Conservation (phyloP, 2,113 vertebrate genomes). For the Microcebus griseorufus region DNA sequence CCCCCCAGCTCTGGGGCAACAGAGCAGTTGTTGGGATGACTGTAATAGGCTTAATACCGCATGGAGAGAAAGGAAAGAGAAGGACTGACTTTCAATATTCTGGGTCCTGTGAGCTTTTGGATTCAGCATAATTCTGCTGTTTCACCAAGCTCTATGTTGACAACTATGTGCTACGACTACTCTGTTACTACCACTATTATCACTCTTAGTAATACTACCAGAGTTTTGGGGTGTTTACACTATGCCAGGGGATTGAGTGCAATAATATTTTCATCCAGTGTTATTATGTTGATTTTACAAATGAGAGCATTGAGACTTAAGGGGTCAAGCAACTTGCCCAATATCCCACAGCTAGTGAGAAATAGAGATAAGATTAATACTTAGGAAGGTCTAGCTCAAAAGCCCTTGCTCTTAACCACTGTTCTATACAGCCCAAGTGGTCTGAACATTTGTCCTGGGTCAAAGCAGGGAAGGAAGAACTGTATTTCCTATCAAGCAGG, state of each 20-base stretch:
- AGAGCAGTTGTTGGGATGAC: neutral
- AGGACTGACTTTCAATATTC: neutral
- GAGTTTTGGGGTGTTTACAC: neutral
- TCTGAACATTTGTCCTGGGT: neutral
- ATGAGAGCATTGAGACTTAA: neutral
- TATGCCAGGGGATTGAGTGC: neutral
- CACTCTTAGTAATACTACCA: neutral
- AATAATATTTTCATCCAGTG: neutral
- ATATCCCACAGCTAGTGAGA: neutral
- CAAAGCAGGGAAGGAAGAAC: neutral
- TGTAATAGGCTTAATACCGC: neutral
- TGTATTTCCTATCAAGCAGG: neutral
- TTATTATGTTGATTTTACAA: slow-evolving; percentile 12
- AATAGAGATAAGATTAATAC: neutral
- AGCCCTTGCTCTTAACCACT: neutral
- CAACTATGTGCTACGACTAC: rapidly evolving
- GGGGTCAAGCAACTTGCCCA: neutral
- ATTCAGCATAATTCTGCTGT: neutral
- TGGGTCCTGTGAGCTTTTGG: neutral
- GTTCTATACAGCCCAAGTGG: neutral
- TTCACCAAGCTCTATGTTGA: neutral
- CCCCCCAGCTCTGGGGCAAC: neutral
- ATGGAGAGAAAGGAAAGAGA: neutral
- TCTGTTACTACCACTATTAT: rapidly evolving
- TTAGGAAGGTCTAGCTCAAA: neutral